A percentile compares a stretch with the other conserved stretches of the same genome.
Evolutionary conservation across 2,113 vertebrate genomes (phyloP).

Genomic region (Cromileptes altivelis): DNA sequence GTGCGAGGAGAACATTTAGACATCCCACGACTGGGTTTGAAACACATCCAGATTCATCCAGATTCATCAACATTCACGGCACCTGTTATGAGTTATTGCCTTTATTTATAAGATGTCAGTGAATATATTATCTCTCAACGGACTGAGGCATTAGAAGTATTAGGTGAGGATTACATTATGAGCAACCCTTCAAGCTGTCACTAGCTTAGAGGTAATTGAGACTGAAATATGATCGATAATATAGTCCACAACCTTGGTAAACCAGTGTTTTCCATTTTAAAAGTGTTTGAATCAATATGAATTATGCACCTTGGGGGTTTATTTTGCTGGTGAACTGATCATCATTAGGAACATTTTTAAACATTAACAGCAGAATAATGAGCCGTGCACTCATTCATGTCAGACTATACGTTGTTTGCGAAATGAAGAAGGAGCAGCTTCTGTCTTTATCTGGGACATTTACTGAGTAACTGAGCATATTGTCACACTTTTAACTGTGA

Average conservation of each 20-base stretch:
- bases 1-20: slow-evolving; percentile 37
- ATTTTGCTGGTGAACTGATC: not conserved
- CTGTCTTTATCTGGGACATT: not conserved
- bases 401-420: slow-evolving; percentile 1
- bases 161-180: slow-evolving; percentile 24
- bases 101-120: slow-evolving; percentile 22
- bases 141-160: slow-evolving; percentile 3
- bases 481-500: not conserved
- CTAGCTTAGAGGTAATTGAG: slow-evolving; percentile 23
- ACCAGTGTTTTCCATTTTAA: slow-evolving; percentile 20
- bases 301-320: slow-evolving; percentile 12
- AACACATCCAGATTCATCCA: slow-evolving; percentile 41
- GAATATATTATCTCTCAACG: slow-evolving; percentile 6
- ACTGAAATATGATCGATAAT: slow-evolving; percentile 43
- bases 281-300: slow-evolving; percentile 6
- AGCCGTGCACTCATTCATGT: slow-evolving; percentile 27
- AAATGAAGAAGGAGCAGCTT: not conserved
- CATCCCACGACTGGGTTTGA: slow-evolving; percentile 15
- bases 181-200: slow-evolving; percentile 34
- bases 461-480: slow-evolving; percentile 1
- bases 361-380: slow-evolving; percentile 8
- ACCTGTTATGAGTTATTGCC: slow-evolving; percentile 22
- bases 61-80: slow-evolving; percentile 18
- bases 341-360: slow-evolving; percentile 14
- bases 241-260: slow-evolving; percentile 4